phyloP scores from a whole-genome alignment of 2,888 invertebrate genomes.

The Tanytarsus gracilentus region DNA sequence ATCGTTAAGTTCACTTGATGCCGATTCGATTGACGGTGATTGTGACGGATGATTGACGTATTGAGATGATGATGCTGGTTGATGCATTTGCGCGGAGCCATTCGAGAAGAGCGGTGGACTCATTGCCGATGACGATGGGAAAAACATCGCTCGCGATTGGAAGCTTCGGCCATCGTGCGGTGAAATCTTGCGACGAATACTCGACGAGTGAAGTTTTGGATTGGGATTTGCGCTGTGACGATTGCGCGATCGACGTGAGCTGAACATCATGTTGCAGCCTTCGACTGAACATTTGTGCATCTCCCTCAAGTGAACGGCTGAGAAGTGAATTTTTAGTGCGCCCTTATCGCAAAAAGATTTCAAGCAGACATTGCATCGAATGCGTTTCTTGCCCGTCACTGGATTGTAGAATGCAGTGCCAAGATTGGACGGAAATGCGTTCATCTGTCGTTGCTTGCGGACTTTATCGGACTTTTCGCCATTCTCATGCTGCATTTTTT shows the following conservation, averaged over 20 bases:
- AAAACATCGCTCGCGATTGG: slow-evolving; percentile 66
- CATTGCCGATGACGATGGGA: slow-evolving; percentile 52
- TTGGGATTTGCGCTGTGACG: slow-evolving; percentile 96
- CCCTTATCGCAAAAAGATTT: slow-evolving; percentile 99
- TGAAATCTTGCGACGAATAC: slow-evolving; percentile 82
- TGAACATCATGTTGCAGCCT: slow-evolving; percentile 98
- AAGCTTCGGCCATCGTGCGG: slow-evolving; percentile 86
- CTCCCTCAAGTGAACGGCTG: slow-evolving; percentile 93
- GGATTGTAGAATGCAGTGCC: slow-evolving; percentile 84
- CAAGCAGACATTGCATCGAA: slow-evolving; percentile 93
- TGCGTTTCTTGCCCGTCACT: slow-evolving; percentile 87
- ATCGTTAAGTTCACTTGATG: slow-evolving; percentile 23
- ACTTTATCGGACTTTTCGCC: slow-evolving; percentile 46
- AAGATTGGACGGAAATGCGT: slow-evolving; percentile 62
- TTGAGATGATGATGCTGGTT: slow-evolving; percentile 24
- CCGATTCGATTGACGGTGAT: slow-evolving; percentile 24
- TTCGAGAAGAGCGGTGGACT: slow-evolving; percentile 61
- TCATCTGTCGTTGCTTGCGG: slow-evolving; percentile 51
- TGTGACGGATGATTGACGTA: slow-evolving; percentile 27
- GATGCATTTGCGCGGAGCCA: slow-evolving; percentile 54
- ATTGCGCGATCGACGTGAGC: slow-evolving; percentile 87
- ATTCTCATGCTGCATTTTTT: slow-evolving; percentile 38
- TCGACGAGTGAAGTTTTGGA: slow-evolving; percentile 93
- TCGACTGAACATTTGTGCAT: slow-evolving; percentile 99
- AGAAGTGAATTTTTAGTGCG: slow-evolving; percentile 96